These are phyloP conservation scores for Branchipolynoe longqiensis DNA, from an alignment of 2,888 invertebrate species.

Conservation along the genomic window DNA sequence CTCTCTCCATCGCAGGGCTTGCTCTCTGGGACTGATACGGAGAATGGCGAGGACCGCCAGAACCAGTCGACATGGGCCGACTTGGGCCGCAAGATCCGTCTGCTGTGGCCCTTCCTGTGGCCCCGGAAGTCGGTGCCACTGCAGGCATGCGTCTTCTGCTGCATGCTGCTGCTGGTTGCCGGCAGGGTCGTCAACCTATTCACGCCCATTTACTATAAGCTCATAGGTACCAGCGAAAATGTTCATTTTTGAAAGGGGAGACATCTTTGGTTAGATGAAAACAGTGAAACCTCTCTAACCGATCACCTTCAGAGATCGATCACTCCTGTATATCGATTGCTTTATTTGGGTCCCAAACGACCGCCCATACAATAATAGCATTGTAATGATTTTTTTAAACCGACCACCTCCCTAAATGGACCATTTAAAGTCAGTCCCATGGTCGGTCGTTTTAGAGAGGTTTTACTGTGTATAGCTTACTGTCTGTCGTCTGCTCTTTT, in stretches of 20 bases:
- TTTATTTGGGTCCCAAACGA: no score
- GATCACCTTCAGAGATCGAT: no score
- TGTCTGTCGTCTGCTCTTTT: background rate
- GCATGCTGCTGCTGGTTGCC: conserved; percentile 88
- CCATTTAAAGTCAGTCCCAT: background rate
- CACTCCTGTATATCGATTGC: no score
- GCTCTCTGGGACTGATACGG: background rate
- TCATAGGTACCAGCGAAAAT: conserved; percentile 87
- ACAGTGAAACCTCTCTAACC: no score
- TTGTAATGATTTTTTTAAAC: no score
- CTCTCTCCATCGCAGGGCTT: background rate
- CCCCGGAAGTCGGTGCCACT: conserved; percentile 90
- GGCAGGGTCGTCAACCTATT: conserved; percentile 94
- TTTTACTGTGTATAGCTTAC: no score
- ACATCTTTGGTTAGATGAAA: no score
- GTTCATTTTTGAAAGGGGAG: no score
- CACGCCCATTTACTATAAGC: conserved; percentile 95
- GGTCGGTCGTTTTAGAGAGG: no score
- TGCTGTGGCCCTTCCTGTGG: conserved; percentile 95
- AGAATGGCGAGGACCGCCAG: no score
- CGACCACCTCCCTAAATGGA: no score
- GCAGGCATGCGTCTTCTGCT: conserved; percentile 89
- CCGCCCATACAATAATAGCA: no score
- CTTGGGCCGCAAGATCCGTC: conserved; percentile 89
- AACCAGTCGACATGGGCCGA: conserved; percentile 80